These are phyloP conservation scores for Philereme transversata DNA, from an alignment of 2,888 invertebrate genomes.

Conservation along the genomic window DNA sequence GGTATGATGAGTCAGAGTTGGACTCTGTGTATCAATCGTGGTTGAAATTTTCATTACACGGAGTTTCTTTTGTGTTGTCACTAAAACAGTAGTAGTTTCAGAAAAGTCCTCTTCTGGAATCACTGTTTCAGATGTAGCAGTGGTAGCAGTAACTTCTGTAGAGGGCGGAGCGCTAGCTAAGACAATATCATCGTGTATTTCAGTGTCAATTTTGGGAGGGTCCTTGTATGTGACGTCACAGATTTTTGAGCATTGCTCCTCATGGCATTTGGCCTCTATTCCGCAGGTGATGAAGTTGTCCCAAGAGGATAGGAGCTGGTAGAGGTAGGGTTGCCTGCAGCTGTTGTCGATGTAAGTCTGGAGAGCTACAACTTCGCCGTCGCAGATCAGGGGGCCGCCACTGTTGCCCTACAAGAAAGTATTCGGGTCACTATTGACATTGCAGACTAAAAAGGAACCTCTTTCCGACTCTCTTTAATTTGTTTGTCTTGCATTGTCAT, in stretches of 20 bases:
- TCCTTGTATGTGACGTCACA: slow-evolving; percentile 66
- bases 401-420: slow-evolving; percentile 60
- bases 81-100: not conserved
- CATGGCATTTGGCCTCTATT: slow-evolving; percentile 58
- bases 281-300: slow-evolving; percentile 64
- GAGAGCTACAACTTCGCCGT: slow-evolving; percentile 59
- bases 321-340: slow-evolving; percentile 68
- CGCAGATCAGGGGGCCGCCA: slow-evolving; percentile 73
- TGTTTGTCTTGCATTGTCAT: too few relatives aligned
- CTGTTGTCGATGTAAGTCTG: slow-evolving; percentile 69
- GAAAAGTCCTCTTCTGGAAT: slow-evolving; percentile 6
- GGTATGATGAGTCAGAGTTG: slow-evolving; percentile 8
- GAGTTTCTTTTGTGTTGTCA: not conserved
- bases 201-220: slow-evolving; percentile 5
- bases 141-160: not conserved
- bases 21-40: not conserved
- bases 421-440: not conserved
- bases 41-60: slow-evolving; percentile 1
- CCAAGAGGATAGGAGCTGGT: slow-evolving; percentile 65
- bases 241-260: slow-evolving; percentile 53
- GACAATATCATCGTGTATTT: not conserved
- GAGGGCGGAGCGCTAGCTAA: not conserved
- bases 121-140: slow-evolving; percentile 7
- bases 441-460: too few relatives aligned
- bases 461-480: too few relatives aligned